Evolutionary conservation across 2,113 vertebrate species (phyloP), one percentile per base, ranked within the genome.

Genomic region (Stictonetta naevosa): DNA sequence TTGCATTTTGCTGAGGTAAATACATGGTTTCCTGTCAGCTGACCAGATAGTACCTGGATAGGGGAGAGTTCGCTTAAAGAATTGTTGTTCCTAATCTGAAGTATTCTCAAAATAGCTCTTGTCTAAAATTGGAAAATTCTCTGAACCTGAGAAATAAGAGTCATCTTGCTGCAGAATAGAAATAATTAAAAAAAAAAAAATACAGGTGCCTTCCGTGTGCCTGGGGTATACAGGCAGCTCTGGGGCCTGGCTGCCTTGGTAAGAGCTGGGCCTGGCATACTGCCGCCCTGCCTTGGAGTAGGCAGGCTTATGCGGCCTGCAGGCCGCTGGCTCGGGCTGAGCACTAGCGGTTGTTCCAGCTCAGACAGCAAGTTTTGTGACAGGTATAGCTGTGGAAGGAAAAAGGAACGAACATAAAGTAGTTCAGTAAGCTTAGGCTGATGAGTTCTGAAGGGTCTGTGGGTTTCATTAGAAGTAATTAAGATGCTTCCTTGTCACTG

Each of bases 1-100:
- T 93, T 97, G 68, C 50, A 50, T 95, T 90, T 97, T 95, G 84
- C 94, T 96, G 88, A 95, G 90, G 59, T 83, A 76, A 73, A 94
- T 81, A 86, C 44, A 71, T 90, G 86, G 76, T 95, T 94, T 97
- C 34, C 88, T n/a, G 20, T 86, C 81, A 95, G 80, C 75, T 95
- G 77, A 90, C 95, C 94, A 86, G 19, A 95, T 88, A 83, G 42
- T 74, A 66, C 67, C n/a, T 93, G 44, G 31, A 74, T 80, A 29
- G 69, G 36, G 52, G 50, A 52, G 89, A 85, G 73, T 86, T 97
- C 58, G 84, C 66, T 75, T n/a, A 77, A 82, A 92, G 28, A 15
- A 75, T 7, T 62, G 8, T 22, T 62, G 5, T 50, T 84, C 36
- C 19, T 86, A 86, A 75, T 46, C 22, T 13, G 56, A 69, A 33